Evolutionary conservation across 2,113 vertebrate genomes (phyloP).

Genomic region (Sclerurus mexicanus): DNA sequence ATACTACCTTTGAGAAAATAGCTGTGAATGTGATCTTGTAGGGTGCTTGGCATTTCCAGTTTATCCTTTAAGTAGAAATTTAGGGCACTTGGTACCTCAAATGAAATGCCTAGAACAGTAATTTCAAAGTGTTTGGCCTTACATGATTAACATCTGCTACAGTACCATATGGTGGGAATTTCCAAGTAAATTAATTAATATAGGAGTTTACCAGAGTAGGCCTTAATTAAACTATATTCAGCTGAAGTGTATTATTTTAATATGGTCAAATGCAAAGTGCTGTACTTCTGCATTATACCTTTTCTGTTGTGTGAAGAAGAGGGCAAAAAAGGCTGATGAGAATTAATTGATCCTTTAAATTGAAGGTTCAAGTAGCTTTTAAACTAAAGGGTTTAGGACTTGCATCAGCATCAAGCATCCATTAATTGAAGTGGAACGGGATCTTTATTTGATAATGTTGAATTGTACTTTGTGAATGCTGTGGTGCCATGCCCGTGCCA

Average conservation of each 20-base stretch:
- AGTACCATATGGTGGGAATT: slow-evolving; percentile 57
- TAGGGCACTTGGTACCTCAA: background rate
- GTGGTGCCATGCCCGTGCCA: fast-evolving
- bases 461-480: background rate
- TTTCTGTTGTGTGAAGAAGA: background rate
- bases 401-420: background rate
- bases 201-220: background rate
- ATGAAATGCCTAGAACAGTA: slow-evolving; percentile 21
- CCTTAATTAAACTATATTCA: slow-evolving; percentile 34
- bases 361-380: background rate
- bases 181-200: slow-evolving; percentile 65
- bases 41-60: background rate
- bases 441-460: background rate
- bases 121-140: slow-evolving; percentile 34
- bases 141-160: slow-evolving; percentile 53
- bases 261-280: background rate
- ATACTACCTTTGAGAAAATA: background rate
- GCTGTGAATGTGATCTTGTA: background rate
- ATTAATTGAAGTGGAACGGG: background rate
- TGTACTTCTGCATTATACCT: background rate
- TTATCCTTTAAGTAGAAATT: background rate
- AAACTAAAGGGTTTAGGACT: background rate
- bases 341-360: background rate
- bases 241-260: slow-evolving; percentile 21
- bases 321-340: background rate